Conservation (phyloP, 2,888 invertebrate genomes). For the Eurytoma californica region DNA sequence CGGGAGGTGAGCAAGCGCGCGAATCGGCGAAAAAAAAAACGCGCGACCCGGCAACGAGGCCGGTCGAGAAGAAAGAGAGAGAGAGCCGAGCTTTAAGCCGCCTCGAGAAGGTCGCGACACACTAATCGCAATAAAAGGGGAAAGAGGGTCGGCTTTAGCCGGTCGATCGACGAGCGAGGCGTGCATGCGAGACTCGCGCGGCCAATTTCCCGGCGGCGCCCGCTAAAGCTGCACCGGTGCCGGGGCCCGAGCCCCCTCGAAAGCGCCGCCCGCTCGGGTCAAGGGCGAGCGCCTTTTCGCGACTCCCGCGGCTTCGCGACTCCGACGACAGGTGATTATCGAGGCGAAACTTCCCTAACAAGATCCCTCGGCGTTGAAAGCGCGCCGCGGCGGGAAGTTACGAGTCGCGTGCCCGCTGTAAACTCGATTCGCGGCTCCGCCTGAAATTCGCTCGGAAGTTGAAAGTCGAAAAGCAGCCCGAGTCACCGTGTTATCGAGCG, state of each 20-base stretch:
- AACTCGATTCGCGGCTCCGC: too few relatives aligned
- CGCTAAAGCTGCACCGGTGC: background rate
- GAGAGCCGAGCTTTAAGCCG: background rate
- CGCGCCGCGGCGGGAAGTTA: too few relatives aligned
- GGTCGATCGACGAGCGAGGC: slow-evolving; percentile 21
- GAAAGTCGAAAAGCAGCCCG: too few relatives aligned
- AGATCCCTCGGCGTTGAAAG: too few relatives aligned
- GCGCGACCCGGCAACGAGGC: background rate
- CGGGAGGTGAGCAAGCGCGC: too few relatives aligned
- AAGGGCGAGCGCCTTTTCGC: background rate
- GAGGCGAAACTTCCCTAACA: background rate
- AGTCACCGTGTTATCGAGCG: too few relatives aligned
- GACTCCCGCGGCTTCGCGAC: too few relatives aligned
- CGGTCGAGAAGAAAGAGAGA: slow-evolving; percentile 9
- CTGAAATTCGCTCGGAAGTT: too few relatives aligned
- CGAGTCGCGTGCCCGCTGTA: too few relatives aligned
- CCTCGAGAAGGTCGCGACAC: slow-evolving; percentile 47
- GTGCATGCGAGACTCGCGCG: background rate
- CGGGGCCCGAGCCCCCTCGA: background rate
- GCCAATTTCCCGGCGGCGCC: background rate
- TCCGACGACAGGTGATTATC: background rate
- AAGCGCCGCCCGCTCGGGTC: background rate
- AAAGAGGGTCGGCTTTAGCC: slow-evolving; percentile 33
- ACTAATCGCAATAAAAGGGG: slow-evolving; percentile 46
- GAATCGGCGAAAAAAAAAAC: too few relatives aligned